Base-by-base conservation (phyloP, 2,888 invertebrate species). In the Eudemis profundana region DNA sequence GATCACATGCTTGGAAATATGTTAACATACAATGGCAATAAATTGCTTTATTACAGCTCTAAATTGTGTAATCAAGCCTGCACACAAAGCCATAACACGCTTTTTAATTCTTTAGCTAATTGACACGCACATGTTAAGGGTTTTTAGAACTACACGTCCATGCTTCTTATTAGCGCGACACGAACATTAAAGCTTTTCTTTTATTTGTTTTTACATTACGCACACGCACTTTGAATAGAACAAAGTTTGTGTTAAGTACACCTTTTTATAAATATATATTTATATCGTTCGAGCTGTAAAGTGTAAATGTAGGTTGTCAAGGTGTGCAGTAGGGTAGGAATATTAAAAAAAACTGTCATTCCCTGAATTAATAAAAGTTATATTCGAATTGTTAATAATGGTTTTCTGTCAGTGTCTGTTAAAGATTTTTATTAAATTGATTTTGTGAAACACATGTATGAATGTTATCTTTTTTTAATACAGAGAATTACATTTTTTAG, bases 41-140 rank as follows among this genome's bases (percentile, higher is more conserved):
- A 59, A 64, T 59, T 51, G 51, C 57, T 64, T 49, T 51, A 51
- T 64, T 44, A 46, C 44, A 10, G 44, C 14, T 59, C 17, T 51
- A 36, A 57, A 64, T 57, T 56, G 57, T 44, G 21, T 27, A 64
- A 59, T 50, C 50, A 64, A n/a, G 44, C 44, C 5, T 15, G 63
- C 17, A 38, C 50, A 46, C 56, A 56, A 42, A 46, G 33, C 50
- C 44, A 51, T 64, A 50, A 59, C 57, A 64, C 21, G 27, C 10
- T 50, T 44, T 64, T 50, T 59, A 51, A 64, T 36, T 50, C 17
- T 44, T 59, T 59, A 10, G 49, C 57, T 51, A 64, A 64, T 59
- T 64, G 51, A 36, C 51, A 64, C 51, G 59, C 64, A 51, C 38
- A 42, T 50, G 57, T 57, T 15, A 46, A 42, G 47, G 50, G 56